A percentile compares a stretch with the other conserved stretches of the same genome.
These are phyloP conservation scores for Neocrepidodera transversa DNA, from an alignment of 2,888 invertebrate genomes.

Conservation along the genomic window DNA sequence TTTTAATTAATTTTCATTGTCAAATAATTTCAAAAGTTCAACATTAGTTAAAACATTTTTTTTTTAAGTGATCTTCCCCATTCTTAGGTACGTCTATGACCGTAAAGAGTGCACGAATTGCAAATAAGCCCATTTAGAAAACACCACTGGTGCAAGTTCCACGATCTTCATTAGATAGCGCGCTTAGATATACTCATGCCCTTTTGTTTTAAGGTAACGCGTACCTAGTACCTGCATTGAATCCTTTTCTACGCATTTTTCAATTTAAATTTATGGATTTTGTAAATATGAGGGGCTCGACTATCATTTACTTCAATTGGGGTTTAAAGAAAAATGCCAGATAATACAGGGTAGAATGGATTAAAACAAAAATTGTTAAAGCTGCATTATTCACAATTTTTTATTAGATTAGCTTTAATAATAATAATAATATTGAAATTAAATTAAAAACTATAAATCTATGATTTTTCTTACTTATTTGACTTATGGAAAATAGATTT, in stretches of 20 bases:
- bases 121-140: slow-evolving; percentile 44
- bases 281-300: not conserved
- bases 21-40: not conserved
- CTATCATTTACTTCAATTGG: too few relatives aligned
- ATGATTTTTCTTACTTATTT: too few relatives aligned
- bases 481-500: too few relatives aligned
- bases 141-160: slow-evolving; percentile 50
- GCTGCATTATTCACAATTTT: too few relatives aligned
- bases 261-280: slow-evolving; percentile 10
- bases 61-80: not conserved
- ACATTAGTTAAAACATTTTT: not conserved
- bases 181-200: slow-evolving; percentile 44
- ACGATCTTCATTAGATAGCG: slow-evolving; percentile 52
- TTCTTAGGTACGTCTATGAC: slow-evolving; percentile 3
- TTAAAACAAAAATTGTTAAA: too few relatives aligned
- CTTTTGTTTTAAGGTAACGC: slow-evolving; percentile 47
- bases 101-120: slow-evolving; percentile 42
- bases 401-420: too few relatives aligned
- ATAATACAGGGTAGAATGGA: too few relatives aligned
- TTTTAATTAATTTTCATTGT: not conserved
- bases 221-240: slow-evolving; percentile 45
- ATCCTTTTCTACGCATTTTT: slow-evolving; percentile 33
- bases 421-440: too few relatives aligned
- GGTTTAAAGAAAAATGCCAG: too few relatives aligned
- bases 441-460: too few relatives aligned